phyloP scores from a whole-genome alignment of 2,113 vertebrate species.

The Hypocryptadius cinnamomeus region DNA sequence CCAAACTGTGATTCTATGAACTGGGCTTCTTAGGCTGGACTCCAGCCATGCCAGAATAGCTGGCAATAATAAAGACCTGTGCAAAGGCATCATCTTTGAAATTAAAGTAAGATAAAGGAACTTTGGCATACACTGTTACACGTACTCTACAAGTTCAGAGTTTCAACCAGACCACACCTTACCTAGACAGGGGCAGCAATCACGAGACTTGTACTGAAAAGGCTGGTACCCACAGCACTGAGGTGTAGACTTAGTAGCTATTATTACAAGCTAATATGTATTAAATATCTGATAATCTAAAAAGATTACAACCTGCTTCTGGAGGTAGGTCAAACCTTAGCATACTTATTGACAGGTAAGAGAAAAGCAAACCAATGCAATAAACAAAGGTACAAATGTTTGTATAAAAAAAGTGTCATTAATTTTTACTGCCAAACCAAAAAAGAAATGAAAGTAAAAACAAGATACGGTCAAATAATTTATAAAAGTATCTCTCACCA shows the following conservation, averaged over 20 bases:
- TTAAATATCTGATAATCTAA: neutral
- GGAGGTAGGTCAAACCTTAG: neutral
- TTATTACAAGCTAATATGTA: neutral
- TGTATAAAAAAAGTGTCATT: neutral
- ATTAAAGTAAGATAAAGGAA: neutral
- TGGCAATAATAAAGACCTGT: neutral
- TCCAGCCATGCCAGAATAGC: neutral
- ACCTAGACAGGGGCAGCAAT: neutral
- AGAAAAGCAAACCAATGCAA: neutral
- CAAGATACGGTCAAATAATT: neutral
- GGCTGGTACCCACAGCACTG: neutral
- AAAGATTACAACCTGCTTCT: neutral
- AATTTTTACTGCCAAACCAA: neutral
- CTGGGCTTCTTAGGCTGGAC: neutral
- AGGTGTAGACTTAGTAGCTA: neutral
- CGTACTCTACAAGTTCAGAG: accelerated
- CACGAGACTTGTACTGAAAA: neutral
- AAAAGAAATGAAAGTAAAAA: neutral
- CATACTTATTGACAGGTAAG: accelerated
- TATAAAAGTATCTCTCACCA: neutral
- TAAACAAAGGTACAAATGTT: neutral
- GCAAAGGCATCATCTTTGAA: neutral
- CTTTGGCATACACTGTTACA: neutral
- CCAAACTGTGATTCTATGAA: neutral
- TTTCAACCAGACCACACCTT: neutral